These are phyloP conservation scores for Aldrovandia affinis DNA, from an alignment of 2,797 vertebrate genomes.

Conservation along the genomic window DNA sequence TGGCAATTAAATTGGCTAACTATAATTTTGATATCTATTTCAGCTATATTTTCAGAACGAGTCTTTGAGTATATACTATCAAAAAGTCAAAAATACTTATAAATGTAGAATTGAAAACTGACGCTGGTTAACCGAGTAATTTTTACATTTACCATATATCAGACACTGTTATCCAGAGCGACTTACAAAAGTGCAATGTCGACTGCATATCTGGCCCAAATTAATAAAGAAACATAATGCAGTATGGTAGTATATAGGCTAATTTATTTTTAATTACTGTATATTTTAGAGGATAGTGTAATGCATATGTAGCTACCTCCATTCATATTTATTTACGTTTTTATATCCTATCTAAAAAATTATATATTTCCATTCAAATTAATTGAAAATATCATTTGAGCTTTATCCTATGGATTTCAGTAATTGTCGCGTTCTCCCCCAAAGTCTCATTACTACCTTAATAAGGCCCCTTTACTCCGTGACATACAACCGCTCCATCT, in stretches of 20 bases:
- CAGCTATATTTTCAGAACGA: neutral
- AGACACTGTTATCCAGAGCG: too few species aligned
- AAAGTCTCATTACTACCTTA: constrained; percentile 94
- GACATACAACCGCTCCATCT: constrained; percentile 94
- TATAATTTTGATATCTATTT: neutral
- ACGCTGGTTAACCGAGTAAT: neutral
- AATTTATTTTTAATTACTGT: too few species aligned
- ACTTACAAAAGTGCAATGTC: too few species aligned
- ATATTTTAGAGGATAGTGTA: neutral
- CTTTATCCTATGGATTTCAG: constrained; percentile 78
- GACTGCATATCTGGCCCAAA: too few species aligned
- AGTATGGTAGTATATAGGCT: too few species aligned
- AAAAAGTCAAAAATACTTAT: neutral
- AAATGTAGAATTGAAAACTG: neutral
- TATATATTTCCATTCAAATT: constrained; percentile 61
- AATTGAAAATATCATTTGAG: constrained; percentile 75
- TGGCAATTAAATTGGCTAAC: neutral
- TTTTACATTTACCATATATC: too few species aligned
- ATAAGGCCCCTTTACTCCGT: constrained; percentile 96
- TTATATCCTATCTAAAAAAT: too few species aligned
- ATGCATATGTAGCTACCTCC: constrained; percentile 19
- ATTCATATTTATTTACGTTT: constrained; percentile 29
- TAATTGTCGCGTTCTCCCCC: constrained; percentile 76
- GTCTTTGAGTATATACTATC: neutral
- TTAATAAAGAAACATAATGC: too few species aligned